Evolutionary conservation across 1,140 invertebrate species (phyloP), one percentile per base, ranked within the genome.

Genomic region (Copidosoma floridanum): DNA sequence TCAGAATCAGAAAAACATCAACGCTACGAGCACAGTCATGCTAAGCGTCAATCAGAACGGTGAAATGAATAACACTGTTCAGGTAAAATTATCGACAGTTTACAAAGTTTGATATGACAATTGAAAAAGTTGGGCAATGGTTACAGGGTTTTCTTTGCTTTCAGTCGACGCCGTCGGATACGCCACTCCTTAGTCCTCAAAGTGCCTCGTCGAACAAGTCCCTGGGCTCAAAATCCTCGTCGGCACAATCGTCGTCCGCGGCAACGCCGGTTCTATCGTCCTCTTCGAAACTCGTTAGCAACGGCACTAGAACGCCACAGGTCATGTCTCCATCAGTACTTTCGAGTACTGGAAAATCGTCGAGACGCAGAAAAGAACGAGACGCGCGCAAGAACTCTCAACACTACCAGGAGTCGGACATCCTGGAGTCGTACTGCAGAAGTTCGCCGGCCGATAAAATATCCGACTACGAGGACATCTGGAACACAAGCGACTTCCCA

Each of bases 391-490:
- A 84, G 61, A 81, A 84, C 63, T 84, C 83, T 0, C 79, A 83
- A 29, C 84, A 85, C 60, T 89, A 88, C 68, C 83, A 89, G 75
- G 90, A 93, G 69, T 92, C 90, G 7, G 90, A 93, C 72, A 92
- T 93, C 48, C 76, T 93, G 40, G 91, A 93, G 72, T 91, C 89
- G 21, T 96, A 95, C 73, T 94, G 92, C 68, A 84, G 88, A 59
- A 94, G 92, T 73, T 91, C 89, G 6, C 81, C 95, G 7, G 88
- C 90, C 43, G 94, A 97, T 72, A 96, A 95, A 81, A 88, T 93
- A 21, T 95, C 92, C 58, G 94, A 97, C 78, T 97, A 97, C 74
- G 94, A 97, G 79, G 94, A 97, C 73, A 89, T 97, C 62, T 97
- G 94, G 94, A 92, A 79, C 69, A 82, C 74, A 72, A 84, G 72